Evolutionary conservation across 2,113 vertebrate genomes (phyloP).

Genomic region (Gallinago paraguaiae): DNA sequence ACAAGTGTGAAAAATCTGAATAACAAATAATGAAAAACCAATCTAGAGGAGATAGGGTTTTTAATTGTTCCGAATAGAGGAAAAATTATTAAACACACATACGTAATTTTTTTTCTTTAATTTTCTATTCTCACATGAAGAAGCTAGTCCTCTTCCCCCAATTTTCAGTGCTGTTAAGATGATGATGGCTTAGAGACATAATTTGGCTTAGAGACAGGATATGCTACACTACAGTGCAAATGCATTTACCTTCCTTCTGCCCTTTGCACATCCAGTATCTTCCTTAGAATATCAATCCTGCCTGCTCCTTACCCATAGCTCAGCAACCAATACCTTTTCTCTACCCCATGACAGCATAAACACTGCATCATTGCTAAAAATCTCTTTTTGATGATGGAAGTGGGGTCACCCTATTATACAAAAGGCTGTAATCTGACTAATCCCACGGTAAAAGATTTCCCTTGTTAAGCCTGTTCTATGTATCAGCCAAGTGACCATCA

Average conservation of each 20-base stretch:
- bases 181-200: not conserved
- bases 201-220: not conserved
- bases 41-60: not conserved
- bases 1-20: not conserved
- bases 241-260: not conserved
- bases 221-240: fast-evolving
- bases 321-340: not conserved
- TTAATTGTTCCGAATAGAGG: not conserved
- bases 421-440: not conserved
- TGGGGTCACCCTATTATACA: not conserved
- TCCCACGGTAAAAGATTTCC: not conserved
- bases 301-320: not conserved
- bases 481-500: not conserved
- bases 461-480: not conserved
- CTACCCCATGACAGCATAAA: not conserved
- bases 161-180: not conserved
- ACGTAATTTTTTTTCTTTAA: not conserved
- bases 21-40: not conserved
- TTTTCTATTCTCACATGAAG: not conserved
- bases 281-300: not conserved
- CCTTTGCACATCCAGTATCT: not conserved
- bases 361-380: not conserved
- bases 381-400: not conserved
- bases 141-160: not conserved
- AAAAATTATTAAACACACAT: not conserved